Conservation (phyloP, 35 echinoderm and acorn worm species). For the Lytechinus pictus region DNA sequence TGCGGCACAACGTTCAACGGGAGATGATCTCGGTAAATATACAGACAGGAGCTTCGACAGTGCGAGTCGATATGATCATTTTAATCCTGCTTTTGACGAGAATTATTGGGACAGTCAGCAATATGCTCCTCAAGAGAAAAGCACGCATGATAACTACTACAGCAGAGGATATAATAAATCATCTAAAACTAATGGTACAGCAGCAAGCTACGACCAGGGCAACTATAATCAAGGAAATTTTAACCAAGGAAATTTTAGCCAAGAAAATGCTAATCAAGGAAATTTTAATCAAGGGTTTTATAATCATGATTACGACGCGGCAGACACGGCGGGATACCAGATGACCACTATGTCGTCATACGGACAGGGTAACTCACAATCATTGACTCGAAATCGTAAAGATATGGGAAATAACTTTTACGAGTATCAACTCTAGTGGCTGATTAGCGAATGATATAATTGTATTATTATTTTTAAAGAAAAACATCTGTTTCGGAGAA, state of each 20-base stretch:
- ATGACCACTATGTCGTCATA: not conserved
- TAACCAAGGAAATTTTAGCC: too few relatives aligned
- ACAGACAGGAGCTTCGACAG: not conserved
- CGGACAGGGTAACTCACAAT: not conserved
- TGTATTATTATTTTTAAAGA: too few relatives aligned
- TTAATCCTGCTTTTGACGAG: slow-evolving; percentile 18
- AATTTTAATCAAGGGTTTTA: not conserved
- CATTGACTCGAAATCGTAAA: not conserved
- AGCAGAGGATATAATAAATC: not conserved
- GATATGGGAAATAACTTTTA: not conserved
- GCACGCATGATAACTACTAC: not conserved
- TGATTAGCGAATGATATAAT: too few relatives aligned
- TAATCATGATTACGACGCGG: slow-evolving; percentile 22
- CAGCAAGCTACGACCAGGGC: slow-evolving; percentile 7
- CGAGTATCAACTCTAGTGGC: slow-evolving; percentile 27
- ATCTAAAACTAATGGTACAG: not conserved
- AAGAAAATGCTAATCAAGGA: too few relatives aligned
- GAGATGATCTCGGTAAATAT: not conserved
- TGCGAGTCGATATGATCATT: slow-evolving; percentile 7
- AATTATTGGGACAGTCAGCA: slow-evolving; percentile 7
- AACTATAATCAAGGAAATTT: not conserved
- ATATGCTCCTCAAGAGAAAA: not conserved
- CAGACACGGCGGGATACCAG: not conserved
- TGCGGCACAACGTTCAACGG: not conserved
- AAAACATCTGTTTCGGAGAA: too few relatives aligned